Evolutionary conservation across 2,888 invertebrate species (phyloP), one percentile per base, ranked within the genome.

Genomic region (Brachypalpus laphriformis): DNA sequence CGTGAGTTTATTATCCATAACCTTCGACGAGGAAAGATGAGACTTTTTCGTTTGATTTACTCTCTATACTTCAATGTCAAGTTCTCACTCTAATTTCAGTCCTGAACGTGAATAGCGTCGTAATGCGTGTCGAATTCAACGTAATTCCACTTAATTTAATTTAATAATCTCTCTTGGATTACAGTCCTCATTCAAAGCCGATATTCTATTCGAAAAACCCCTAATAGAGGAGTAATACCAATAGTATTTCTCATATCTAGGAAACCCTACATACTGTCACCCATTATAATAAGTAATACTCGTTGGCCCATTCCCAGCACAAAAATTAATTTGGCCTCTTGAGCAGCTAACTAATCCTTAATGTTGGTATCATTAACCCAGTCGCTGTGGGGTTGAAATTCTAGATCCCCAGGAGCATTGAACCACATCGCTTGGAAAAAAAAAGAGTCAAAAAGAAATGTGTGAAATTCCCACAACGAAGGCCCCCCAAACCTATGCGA

Each of bases 361-460:
- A 66, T 66, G 57, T 18, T 18, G 45, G 49, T 49, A 66, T 66
- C 65, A 75, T 75, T 59, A 66, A 47, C 57, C 66, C 76, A 28
- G 42, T 20, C 57, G 9, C 34, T 11, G 14, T 51, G 49, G 40
- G 40, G 9, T 59, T 42, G 59, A 68, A 68, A 66, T 68, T 25
- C 59, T 42, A 59, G 57, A 59, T 16, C 49, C 57, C 65, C 66
- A 8, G 18, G 49, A 57, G 57, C 66, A 66, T 66, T 59, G 75
- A 66, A 68, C 57, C 20, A 45, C 31, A 54, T 16, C 28, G 14
- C 25, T 14, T 18, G 18, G 0, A 28, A 16, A 22, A 11, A 16
- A 14, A 34, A 47, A 6, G 3, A n/a, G n/a, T n/a, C 25, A 25
- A 25, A 25, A 25, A 25, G 5, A 25, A 5, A 25, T n/a, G n/a